phyloP scores from a whole-genome alignment of 2,888 invertebrate species.

The Sceliomorpha sp. region DNA sequence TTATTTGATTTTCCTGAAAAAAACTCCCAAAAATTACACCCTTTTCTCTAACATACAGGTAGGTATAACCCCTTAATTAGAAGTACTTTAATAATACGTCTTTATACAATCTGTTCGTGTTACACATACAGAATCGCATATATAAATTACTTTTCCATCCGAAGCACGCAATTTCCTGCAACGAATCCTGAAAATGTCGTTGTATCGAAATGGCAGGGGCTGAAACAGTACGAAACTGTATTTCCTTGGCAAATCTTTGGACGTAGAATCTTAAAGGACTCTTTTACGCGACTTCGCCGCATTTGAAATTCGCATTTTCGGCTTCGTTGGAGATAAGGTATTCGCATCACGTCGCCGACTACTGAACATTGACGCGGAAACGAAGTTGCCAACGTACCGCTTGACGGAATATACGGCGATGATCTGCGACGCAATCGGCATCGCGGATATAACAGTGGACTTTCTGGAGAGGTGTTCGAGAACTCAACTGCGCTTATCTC shows the following conservation, averaged over 20 bases:
- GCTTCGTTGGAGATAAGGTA: constrained; percentile 2
- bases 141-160: too few species aligned
- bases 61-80: too few species aligned
- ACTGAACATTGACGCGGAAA: constrained; percentile 31
- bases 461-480: constrained; percentile 67
- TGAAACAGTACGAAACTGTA: constrained; percentile 24
- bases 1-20: too few species aligned
- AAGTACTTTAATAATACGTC: too few species aligned
- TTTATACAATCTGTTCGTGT: too few species aligned
- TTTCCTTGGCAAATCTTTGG: constrained; percentile 44
- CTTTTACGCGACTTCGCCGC: constrained; percentile 1
- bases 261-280: constrained; percentile 6
- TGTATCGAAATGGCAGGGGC: too few species aligned
- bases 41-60: too few species aligned
- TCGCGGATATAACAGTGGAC: not conserved
- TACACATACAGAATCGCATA: too few species aligned
- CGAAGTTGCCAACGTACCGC: constrained; percentile 17
- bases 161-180: too few species aligned
- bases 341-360: constrained; percentile 25
- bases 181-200: too few species aligned
- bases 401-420: constrained; percentile 14
- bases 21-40: too few species aligned
- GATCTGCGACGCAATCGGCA: not conserved
- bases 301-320: constrained; percentile 11
- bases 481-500: constrained; percentile 67